Base-by-base conservation (phyloP, 2,888 invertebrate genomes). In the Dasysyrphus tricinctus region DNA sequence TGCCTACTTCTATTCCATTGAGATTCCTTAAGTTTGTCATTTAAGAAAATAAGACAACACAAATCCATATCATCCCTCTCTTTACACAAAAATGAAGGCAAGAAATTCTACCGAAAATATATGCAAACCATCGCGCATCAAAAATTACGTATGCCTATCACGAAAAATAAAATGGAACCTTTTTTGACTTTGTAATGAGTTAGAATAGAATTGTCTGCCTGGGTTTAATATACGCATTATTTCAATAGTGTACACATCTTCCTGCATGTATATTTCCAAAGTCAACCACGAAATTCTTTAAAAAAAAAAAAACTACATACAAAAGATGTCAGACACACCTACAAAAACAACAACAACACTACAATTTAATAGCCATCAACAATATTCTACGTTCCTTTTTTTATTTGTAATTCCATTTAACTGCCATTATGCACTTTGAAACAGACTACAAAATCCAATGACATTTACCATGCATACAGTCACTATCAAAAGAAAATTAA, bases 401-500 rank as follows among this genome's bases (percentile, higher is more conserved):
- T 16, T 6, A 47, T 32, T 24, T 39, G 44, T 57, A 54, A 44
- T 74, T 56, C 47, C 6, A 69, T 75, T 80, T 79, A 39, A 74
- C 69, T 79, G 32, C 67, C 63, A 70, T 76, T 69, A 59, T 81
- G 77, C 79, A 83, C 73, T 67, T 61, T 73, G 51, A 49, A 73
- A 49, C 56, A 59, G 78, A 56, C 73, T 78, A 37, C 24, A 14
- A 49, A 75, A 70, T 54, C 61, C 78, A 79, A 75, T 79, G 75
- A 59, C 79, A 59, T 83, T 78, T 74, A 24, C 74, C 47, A 44
- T 24, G 24, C 14, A 37, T 19, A 39, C 39, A 59, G 39, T 59
- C 59, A 24, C 1, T 14, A 37, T 39, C 24, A 14, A 1, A 32
- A 34, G 34, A 34, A 57, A 32, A 39, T 24, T 11, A 19, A 39